phyloP scores from a whole-genome alignment of 2,113 vertebrate species.

The Gadus macrocephalus region DNA sequence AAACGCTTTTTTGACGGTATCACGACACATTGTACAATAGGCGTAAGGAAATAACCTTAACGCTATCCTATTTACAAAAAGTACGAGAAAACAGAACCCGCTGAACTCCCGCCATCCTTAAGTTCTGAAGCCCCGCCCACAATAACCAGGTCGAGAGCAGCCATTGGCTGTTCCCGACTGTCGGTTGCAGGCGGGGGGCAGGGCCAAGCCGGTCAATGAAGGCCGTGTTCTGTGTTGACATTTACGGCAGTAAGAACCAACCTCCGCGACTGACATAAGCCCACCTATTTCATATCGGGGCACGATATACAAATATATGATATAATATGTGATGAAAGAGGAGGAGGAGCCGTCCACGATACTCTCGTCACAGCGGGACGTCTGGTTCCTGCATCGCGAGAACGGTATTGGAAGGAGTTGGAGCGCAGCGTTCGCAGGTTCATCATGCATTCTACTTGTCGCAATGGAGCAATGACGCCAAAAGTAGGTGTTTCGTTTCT shows the following conservation, averaged over 20 bases:
- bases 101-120: conserved; percentile 26
- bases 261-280: conserved; percentile 19
- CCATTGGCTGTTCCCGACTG: conserved; percentile 40
- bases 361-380: too few relatives aligned
- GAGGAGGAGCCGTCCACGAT: conserved; percentile 20
- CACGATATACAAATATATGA: conserved; percentile 15
- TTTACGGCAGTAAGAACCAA: conserved; percentile 21
- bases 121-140: conserved; percentile 29
- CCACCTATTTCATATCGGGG: conserved; percentile 10
- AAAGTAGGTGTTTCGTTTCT: conserved; percentile 16
- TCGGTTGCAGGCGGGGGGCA: conserved; percentile 34
- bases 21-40: too few relatives aligned
- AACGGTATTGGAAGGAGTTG: conserved; percentile 22
- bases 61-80: too few relatives aligned
- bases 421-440: conserved; percentile 33
- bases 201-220: conserved; percentile 47
- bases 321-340: conserved; percentile 39
- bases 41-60: too few relatives aligned
- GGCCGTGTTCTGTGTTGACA: conserved; percentile 41
- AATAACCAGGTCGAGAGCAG: neutral
- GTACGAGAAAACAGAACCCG: neutral
- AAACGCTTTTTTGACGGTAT: too few relatives aligned
- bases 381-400: conserved; percentile 4
- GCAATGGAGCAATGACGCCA: conserved; percentile 19
- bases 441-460: conserved; percentile 25